Conservation (phyloP, 2,797 vertebrate species). For the Netta rufina region DNA sequence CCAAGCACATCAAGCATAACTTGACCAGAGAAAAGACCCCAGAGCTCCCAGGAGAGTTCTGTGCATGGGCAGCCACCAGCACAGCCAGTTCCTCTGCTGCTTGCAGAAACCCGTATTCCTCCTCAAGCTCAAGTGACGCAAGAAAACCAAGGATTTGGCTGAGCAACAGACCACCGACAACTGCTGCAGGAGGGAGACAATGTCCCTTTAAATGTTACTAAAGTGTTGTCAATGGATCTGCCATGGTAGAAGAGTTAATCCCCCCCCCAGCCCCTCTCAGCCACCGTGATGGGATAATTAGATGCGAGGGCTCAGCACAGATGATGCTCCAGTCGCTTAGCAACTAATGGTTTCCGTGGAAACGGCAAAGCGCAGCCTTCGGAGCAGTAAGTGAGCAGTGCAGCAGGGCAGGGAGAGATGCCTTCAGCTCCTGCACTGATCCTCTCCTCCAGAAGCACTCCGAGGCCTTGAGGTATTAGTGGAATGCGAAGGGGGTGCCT, state of each 20-base stretch:
- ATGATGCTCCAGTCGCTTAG: conserved; percentile 90
- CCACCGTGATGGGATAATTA: conserved; percentile 84
- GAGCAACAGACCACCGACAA: not conserved
- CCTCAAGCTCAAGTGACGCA: not conserved
- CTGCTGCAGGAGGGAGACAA: not conserved
- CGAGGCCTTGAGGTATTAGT: conserved; percentile 53
- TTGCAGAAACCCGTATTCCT: not conserved
- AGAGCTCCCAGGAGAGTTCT: not conserved
- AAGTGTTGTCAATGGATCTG: conserved; percentile 70
- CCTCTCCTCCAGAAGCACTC: conserved; percentile 73
- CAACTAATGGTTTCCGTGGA: conserved; percentile 92
- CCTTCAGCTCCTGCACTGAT: conserved; percentile 65
- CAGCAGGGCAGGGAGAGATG: conserved; percentile 75
- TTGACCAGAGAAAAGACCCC: not conserved
- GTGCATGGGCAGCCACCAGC: not conserved
- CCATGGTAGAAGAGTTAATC: conserved; percentile 74
- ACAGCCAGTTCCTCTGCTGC: not conserved
- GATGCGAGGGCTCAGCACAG: conserved; percentile 84
- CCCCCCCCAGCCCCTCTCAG: conserved; percentile 76
- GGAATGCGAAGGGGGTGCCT: conserved; percentile 49
- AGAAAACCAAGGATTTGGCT: not conserved
- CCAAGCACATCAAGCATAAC: accelerated
- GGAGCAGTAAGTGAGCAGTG: conserved; percentile 81
- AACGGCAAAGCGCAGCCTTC: conserved; percentile 84
- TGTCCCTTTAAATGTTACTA: conserved; percentile 74